phyloP scores from a whole-genome alignment of 35 echinoderm and acorn worm genomes.

The Antedon bifida region DNA sequence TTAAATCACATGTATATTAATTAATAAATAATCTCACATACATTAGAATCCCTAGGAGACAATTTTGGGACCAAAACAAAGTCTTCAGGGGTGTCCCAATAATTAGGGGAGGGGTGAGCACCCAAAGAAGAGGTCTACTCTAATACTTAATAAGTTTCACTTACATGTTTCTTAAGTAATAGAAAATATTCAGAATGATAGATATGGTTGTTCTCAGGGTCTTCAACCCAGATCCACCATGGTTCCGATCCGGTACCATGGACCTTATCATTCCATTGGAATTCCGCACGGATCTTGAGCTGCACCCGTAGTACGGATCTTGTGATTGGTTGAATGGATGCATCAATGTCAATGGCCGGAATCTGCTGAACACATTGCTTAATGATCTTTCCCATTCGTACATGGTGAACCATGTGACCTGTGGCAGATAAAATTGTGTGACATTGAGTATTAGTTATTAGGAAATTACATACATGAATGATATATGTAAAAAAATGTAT shows the following conservation, averaged over 20 bases:
- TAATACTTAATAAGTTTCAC: neutral
- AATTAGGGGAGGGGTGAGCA: too few species aligned
- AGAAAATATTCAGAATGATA: constrained; percentile 99
- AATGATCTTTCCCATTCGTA: constrained; percentile 49
- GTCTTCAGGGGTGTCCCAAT: too few species aligned
- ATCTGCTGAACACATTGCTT: constrained; percentile 65
- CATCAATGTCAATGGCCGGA: constrained; percentile 43
- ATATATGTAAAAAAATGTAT: neutral
- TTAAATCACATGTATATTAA: too few species aligned
- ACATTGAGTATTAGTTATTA: neutral
- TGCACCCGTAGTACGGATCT: constrained; percentile 70
- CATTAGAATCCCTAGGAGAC: too few species aligned
- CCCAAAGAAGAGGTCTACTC: too few species aligned
- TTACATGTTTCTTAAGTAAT: constrained; percentile 89
- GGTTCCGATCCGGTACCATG: constrained; percentile 78
- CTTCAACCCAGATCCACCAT: constrained; percentile 99
- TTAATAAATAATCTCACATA: too few species aligned
- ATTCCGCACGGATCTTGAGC: constrained; percentile 65
- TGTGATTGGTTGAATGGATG: constrained; percentile 76
- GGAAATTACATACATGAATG: too few species aligned
- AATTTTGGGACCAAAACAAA: too few species aligned
- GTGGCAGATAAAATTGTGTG: neutral
- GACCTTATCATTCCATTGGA: constrained; percentile 80
- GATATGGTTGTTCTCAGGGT: constrained; percentile 89
- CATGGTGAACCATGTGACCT: constrained; percentile 90